Evolutionary conservation across 2,888 invertebrate species (phyloP), one percentile per base, ranked within the genome.

Genomic region (Thereva nobilitata): DNA sequence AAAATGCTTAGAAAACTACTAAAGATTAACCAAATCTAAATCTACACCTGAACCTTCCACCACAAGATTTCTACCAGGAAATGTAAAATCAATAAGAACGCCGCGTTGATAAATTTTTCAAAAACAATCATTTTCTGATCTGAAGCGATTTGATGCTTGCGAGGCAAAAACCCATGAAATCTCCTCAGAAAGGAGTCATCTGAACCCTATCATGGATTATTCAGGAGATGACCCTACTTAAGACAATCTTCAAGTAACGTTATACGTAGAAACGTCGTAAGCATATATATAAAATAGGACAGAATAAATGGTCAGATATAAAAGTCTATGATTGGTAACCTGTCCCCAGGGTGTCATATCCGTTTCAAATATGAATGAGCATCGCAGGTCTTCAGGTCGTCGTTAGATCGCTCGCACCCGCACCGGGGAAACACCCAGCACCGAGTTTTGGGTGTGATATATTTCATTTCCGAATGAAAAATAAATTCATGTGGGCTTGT

Each of bases 251-350:
- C 38, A 12, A 23, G 53, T 4, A 42, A 40, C 9, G 56, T 4
- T 34, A 41, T 12, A 8, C 23, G 12, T 41, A n/a, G 40, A 10
- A 12, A 3, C 5, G 10, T 6, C 23, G 35, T 45, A 35, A 12
- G 9, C 41, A 38, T 37, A 63, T 50, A 42, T 52, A 41, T 38
- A 34, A 45, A 38, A 35, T 49, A 23, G 35, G 41, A 52, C 47
- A 41, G 47, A 59, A 66, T 53, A 61, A 67, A 67, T 67, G 67
- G 67, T 55, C 55, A 67, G 35, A 55, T 50, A 67, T 61, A 70
- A 70, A 70, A 70, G 66, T 70, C 68, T 70, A 70, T 70, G 70
- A 70, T 70, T 70, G 68, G 70, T 70, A 70, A 70, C 70, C 59
- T 68, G 68, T 70, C 70, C 70, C 70, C 49, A 49, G 70, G 68